A percentile compares a stretch with the other conserved stretches of the same genome.
These are phyloP conservation scores for Lates calcarifer DNA, from an alignment of 2,113 vertebrate genomes.

Conservation along the genomic window DNA sequence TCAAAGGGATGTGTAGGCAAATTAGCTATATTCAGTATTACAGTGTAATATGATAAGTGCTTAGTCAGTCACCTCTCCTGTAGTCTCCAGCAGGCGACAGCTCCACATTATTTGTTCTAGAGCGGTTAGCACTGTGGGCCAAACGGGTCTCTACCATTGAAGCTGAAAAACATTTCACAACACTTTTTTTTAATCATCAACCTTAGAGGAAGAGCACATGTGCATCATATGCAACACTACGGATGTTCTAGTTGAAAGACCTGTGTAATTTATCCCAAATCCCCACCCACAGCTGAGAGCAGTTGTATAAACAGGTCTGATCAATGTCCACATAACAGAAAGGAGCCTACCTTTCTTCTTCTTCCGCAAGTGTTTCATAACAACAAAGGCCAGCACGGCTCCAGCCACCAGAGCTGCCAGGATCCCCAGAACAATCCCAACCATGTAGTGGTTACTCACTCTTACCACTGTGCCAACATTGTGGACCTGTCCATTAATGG, in stretches of 20 bases:
- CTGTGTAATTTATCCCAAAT: conserved; percentile 37
- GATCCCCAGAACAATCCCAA: conserved; percentile 86
- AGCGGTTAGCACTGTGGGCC: conserved; percentile 65
- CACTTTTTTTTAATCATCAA: conserved; percentile 68
- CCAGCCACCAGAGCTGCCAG: conserved; percentile 84
- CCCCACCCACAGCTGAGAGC: background rate
- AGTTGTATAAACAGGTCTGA: conserved; percentile 49
- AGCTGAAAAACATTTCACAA: conserved; percentile 76
- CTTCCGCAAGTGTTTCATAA: conserved; percentile 85
- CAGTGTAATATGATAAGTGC: background rate
- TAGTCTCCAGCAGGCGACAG: conserved; percentile 82
- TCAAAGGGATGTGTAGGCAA: background rate
- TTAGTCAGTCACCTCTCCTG: conserved; percentile 79
- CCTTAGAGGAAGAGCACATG: conserved; percentile 23
- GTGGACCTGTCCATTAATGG: conserved; percentile 86
- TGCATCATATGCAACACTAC: conserved; percentile 18
- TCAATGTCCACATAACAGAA: conserved; percentile 53
- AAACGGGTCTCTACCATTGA: conserved; percentile 79
- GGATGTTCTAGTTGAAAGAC: conserved; percentile 71
- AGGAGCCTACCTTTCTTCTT: conserved; percentile 85
- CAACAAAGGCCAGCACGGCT: conserved; percentile 77
- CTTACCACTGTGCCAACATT: conserved; percentile 87
- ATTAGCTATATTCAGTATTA: background rate
- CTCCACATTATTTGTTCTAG: conserved; percentile 72
- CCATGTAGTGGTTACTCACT: conserved; percentile 82